A percentile compares a stretch with the other conserved stretches of the same genome.
phyloP scores from a whole-genome alignment of 2,888 invertebrate genomes.

The Apotomis betuletana region DNA sequence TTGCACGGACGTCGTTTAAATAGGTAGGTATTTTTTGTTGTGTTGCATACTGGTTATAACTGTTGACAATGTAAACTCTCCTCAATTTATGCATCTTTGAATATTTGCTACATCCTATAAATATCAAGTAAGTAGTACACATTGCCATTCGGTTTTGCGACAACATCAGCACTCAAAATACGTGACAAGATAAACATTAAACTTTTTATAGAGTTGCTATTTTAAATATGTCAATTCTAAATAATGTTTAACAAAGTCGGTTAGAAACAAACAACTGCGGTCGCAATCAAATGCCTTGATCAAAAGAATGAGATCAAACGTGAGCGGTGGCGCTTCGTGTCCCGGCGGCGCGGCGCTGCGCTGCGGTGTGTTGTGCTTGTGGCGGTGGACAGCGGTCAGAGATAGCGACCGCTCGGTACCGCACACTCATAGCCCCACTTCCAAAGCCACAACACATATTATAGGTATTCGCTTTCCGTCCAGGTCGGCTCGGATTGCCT shows the following conservation, averaged over 20 bases:
- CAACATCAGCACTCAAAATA: too few species aligned
- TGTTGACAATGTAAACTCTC: too few species aligned
- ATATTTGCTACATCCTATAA: too few species aligned
- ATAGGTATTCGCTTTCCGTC: conserved; percentile 28
- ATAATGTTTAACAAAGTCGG: conserved; percentile 10
- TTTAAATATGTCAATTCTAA: neutral
- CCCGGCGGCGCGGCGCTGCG: conserved; percentile 1
- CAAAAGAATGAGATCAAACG: conserved; percentile 38
- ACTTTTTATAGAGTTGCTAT: neutral
- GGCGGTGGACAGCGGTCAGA: neutral
- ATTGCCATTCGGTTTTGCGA: too few species aligned
- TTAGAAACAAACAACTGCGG: conserved; percentile 20
- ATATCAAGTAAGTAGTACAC: too few species aligned
- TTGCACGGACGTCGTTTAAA: conserved; percentile 14
- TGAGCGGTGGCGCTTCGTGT: conserved; percentile 24
- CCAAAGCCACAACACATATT: conserved; percentile 6
- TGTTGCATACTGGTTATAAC: too few species aligned
- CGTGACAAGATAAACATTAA: neutral
- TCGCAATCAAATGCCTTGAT: conserved; percentile 24
- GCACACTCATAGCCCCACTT: conserved; percentile 5
- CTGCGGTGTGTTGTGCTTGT: neutral
- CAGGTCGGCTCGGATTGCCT: conserved; percentile 23
- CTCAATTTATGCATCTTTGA: too few species aligned
- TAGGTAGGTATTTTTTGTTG: neutral
- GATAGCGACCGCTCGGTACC: conserved; percentile 7